Base-by-base conservation (phyloP, 2,797 vertebrate species). In the Antennarius maculatus region DNA sequence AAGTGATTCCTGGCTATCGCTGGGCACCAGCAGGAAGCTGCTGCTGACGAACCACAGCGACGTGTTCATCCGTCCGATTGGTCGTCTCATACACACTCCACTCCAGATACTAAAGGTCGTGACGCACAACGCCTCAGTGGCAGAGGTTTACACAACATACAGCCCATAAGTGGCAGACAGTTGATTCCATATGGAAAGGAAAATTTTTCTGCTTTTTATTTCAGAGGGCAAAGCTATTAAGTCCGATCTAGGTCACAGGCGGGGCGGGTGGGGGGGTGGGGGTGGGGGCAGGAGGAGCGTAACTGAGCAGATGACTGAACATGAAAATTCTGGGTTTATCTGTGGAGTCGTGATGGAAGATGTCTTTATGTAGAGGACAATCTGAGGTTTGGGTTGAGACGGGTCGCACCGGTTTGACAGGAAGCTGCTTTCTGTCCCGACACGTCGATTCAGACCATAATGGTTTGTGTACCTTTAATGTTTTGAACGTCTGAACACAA, bases 181-280 rank as follows among this genome's bases (percentile, higher is more conserved):
- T 46, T 34, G 46, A 29, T 27, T n/a, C 59, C 15, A 23, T 52
- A 39, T 27, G 49, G 18, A 50, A 47, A 76, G 23, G 37, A 68
- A 63, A 58, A 69, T 42, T 71, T 54, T 62, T 66, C 37, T 50
- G 71, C 49, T 54, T 81, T 77, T 64, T 12, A 67, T 75, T 69
- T 66, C 50, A 58, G 16, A 64, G 52, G 66, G 51, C 43, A 15
- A 66, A 79, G 58, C 69, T 61, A 60, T 61, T 54, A 86, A 83
- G 39, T 73, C 34, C 6, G 75, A 83, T 79, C 16, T 83, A 66
- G 80, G 74, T 85, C 76, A 79, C 7, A 2, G 57, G 65, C 5
- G 2, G 76, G 58, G 47, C 51, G 2, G 17, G 46, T 28, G 23
- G 23, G 23, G 23, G 23, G n/a, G n/a, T n/a, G n/a, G 54, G 2